Evolutionary conservation across 1,140 invertebrate species (phyloP).

Genomic region (Drosophila busckii): DNA sequence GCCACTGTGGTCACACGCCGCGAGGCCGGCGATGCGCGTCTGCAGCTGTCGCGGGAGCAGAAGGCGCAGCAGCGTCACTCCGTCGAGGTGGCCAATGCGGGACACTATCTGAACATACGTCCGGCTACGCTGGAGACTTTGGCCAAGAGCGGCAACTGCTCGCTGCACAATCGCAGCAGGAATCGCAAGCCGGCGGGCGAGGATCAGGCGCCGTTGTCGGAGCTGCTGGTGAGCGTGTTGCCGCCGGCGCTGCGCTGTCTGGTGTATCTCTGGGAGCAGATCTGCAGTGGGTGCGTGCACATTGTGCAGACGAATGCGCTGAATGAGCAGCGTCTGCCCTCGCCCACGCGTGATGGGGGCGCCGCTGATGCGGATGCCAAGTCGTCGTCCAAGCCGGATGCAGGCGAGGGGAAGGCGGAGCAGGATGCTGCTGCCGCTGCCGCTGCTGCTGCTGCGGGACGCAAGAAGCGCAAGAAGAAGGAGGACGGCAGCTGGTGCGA

Average conservation of each 20-base stretch:
- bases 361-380: conserved; percentile 57
- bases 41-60: conserved; percentile 79
- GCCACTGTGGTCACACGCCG: conserved; percentile 85
- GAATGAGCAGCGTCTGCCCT: conserved; percentile 50
- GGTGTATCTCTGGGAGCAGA: conserved; percentile 92
- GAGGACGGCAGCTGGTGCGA: conserved; percentile 85
- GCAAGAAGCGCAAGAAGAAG: conserved; percentile 82
- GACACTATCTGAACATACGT: conserved; percentile 88
- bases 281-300: conserved; percentile 85
- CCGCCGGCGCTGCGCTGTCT: conserved; percentile 92
- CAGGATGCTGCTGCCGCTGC: conserved; percentile 38
- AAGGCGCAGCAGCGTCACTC: conserved; percentile 88
- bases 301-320: conserved; percentile 78
- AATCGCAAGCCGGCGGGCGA: conserved; percentile 51
- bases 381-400: too few relatives aligned
- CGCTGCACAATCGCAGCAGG: conserved; percentile 74
- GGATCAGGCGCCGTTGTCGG: conserved; percentile 39
- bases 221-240: conserved; percentile 82
- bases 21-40: conserved; percentile 64
- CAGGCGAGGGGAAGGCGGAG: conserved; percentile 17
- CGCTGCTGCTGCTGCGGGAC: conserved; percentile 9
- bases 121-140: conserved; percentile 87
- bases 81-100: conserved; percentile 89
- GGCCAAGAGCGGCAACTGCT: conserved; percentile 84
- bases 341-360: conserved; percentile 27